Conservation (phyloP, 2,888 invertebrate genomes). For the Rosalia funebris region DNA sequence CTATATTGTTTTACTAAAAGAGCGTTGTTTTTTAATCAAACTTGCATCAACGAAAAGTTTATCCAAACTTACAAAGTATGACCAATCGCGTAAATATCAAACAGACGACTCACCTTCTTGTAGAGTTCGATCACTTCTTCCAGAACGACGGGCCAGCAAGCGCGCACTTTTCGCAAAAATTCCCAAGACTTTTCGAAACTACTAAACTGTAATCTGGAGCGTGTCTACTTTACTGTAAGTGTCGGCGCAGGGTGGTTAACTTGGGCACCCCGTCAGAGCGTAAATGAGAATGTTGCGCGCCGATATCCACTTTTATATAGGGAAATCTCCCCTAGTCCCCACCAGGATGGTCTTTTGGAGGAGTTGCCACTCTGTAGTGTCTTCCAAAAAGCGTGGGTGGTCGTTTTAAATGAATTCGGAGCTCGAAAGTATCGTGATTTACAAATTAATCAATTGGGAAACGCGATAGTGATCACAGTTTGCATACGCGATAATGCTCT, state of each 20-base stretch:
- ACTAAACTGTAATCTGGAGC: not conserved
- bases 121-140: not conserved
- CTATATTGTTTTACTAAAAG: too few species aligned
- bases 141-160: not conserved
- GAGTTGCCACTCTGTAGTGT: conserved; percentile 20
- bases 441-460: not conserved
- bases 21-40: too few species aligned
- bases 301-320: conserved; percentile 30
- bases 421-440: not conserved
- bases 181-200: conserved; percentile 4
- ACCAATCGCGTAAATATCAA: too few species aligned
- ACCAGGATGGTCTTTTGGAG: conserved; percentile 26
- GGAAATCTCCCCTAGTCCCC: conserved; percentile 22
- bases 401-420: not conserved
- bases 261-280: conserved; percentile 24
- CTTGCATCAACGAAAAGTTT: too few species aligned
- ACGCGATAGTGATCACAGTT: not conserved
- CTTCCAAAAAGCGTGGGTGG: conserved; percentile 24
- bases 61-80: too few species aligned
- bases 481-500: not conserved
- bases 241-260: conserved; percentile 8
- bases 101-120: conserved; percentile 16
- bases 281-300: conserved; percentile 27
- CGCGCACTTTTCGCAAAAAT: conserved; percentile 23
- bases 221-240: conserved; percentile 8